These are phyloP conservation scores for Drosophila rellima DNA, from an alignment of 2,888 invertebrate genomes.

Conservation along the genomic window DNA sequence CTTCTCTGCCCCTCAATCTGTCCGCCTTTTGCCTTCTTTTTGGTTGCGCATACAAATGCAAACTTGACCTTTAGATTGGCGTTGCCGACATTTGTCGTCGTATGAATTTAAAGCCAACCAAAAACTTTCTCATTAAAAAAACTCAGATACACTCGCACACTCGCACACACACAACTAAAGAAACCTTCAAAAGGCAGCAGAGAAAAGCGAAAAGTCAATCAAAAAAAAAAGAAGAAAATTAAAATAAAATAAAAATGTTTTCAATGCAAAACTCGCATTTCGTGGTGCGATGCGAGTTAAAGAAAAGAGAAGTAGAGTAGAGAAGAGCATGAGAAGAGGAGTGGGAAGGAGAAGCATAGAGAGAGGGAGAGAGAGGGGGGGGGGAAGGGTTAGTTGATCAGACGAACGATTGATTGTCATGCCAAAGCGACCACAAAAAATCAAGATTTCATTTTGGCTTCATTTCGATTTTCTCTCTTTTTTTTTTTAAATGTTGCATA, in stretches of 20 bases:
- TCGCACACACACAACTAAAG: background rate
- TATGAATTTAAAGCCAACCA: conserved; percentile 49
- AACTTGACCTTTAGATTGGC: conserved; percentile 72
- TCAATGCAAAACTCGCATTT: conserved; percentile 33
- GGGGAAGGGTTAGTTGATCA: conserved; percentile 25
- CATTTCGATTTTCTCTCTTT: conserved; percentile 46
- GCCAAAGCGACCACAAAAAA: conserved; percentile 30
- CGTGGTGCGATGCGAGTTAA: conserved; percentile 11
- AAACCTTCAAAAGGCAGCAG: conserved; percentile 61
- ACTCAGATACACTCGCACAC: conserved; percentile 17
- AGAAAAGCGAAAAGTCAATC: conserved; percentile 46
- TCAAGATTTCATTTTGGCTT: conserved; percentile 43
- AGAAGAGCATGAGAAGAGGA: background rate
- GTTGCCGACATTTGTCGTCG: conserved; percentile 32
- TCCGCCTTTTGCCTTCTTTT: conserved; percentile 9
- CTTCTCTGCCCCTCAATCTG: background rate
- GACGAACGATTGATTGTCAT: conserved; percentile 49
- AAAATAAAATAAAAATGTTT: conserved; percentile 19
- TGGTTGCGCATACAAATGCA: conserved; percentile 55
- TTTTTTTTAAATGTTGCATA: conserved; percentile 55
- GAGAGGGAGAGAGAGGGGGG: background rate
- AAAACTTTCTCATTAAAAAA: conserved; percentile 44
- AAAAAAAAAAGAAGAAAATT: conserved; percentile 32
- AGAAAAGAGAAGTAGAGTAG: background rate
- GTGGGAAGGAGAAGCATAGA: background rate